Base-by-base conservation (phyloP, 2,113 vertebrate species). In the Odobenus rosmarus region DNA sequence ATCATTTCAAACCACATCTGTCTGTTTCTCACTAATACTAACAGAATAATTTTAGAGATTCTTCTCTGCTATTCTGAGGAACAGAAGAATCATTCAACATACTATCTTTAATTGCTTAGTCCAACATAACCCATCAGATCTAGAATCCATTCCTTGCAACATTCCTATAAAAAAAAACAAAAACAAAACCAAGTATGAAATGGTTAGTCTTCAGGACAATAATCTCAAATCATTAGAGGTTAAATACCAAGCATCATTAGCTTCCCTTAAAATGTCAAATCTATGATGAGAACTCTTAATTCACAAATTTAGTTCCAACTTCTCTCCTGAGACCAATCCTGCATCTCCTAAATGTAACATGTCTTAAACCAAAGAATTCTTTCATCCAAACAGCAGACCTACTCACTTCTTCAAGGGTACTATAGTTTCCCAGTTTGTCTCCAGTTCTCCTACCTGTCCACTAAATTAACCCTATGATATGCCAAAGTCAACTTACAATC, bases 11-110 rank as follows among this genome's bases (percentile, higher is more conserved):
- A 84, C 13, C 62, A 87, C 10, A 90, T 26, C 6, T 80, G 28
- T 55, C 7, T 59, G 12, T 59, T 89, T 97, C 39, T 94, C 81
- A 94, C 84, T 61, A 74, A 84, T 33, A 90, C 7, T 86, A 93
- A 95, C 33, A 91, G 10, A 76, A 57, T 91, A 76, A 53, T 72
- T 57, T 53, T 90, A 90, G 46, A 71, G 74, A 61, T 24, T 90
- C 39, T 81, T 82, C 28, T 91, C 46, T 77, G 15, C 28, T 93
- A 61, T 55, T 15, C 36, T 77, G 13, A 93, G 33, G 33, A 88
- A 71, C 33, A 96, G 59, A 74, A 96, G 84, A 71, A 74, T 76
- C 16, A 97, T 80, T 87, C 86, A 79, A 83, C 28, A 95, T 13
- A 80, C 18, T 77, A 77, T 46, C 77, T 74, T 94, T 9, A 94